Conservation (phyloP, 2,888 invertebrate genomes). For the Hedychridium roseum region DNA sequence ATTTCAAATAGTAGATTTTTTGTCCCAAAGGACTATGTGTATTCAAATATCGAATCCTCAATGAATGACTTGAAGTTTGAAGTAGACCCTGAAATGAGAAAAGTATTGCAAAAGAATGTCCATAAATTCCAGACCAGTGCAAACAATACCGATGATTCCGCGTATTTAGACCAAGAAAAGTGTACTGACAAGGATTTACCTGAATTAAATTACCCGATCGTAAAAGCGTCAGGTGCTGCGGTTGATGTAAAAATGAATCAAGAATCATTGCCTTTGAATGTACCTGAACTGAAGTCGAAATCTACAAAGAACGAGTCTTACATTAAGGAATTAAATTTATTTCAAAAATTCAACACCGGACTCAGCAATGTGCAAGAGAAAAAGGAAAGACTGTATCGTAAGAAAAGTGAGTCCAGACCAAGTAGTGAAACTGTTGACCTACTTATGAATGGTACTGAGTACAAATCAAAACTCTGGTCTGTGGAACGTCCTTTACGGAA, state of each 20-base stretch:
- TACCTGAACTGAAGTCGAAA: no score
- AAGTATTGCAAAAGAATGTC: constrained; percentile 45
- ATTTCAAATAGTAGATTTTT: constrained; percentile 56
- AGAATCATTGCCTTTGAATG: no score
- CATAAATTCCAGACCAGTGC: not conserved
- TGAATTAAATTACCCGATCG: no score
- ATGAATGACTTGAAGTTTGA: constrained; percentile 54
- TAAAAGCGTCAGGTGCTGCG: no score
- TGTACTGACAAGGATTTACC: no score
- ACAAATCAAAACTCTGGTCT: not conserved
- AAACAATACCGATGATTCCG: not conserved
- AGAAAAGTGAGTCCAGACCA: constrained; percentile 23
- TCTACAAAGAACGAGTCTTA: no score
- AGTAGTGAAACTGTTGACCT: constrained; percentile 26
- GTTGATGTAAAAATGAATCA: no score
- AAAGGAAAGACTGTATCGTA: constrained; percentile 20
- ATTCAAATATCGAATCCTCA: constrained; percentile 41
- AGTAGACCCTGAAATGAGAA: constrained; percentile 54
- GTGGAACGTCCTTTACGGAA: no score
- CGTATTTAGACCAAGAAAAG: no score
- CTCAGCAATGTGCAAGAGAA: constrained; percentile 1
- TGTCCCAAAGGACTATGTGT: constrained; percentile 52
- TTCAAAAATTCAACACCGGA: no score
- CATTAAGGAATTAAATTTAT: no score
- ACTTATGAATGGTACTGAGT: constrained; percentile 8